Base-by-base conservation (phyloP, 2,888 invertebrate species). In the Gastracanthus pulcherrimus region DNA sequence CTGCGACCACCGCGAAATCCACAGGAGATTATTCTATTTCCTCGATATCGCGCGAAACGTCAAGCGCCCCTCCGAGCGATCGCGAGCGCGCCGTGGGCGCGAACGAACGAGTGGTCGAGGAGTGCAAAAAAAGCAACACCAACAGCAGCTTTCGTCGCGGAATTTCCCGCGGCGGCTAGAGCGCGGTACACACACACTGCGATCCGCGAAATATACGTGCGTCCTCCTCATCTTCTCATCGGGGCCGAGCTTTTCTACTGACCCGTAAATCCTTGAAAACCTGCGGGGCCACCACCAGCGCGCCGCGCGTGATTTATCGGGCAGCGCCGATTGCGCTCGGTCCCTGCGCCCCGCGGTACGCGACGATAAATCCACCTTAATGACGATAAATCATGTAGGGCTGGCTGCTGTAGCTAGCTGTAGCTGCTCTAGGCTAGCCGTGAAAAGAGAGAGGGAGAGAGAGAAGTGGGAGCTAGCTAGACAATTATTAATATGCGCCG, bases 251-350 rank as follows among this genome's bases (percentile, higher is more conserved):
- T 78, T 75, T 78, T 74, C 82, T 67, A 78, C 69, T 82, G 82
- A 82, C 70, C 82, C 78, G 78, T 82, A 82, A 81, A 82, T 82
- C 74, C 78, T 78, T 82, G 82, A 82, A 82, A 82, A 82, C 69
- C 75, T 82, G 78, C n/a, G 36, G n/a, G n/a, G n/a, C n/a, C n/a
- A n/a, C n/a, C n/a, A n/a, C n/a, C n/a, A n/a, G n/a, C n/a, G 2
- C 23, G 34, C n/a, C 16, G 36, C 16, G 64, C 51, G 60, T 82
- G 78, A 82, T 82, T 82, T 82, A 82, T 82, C 62, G 82, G 48
- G 23, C 62, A 41, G 64, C 60, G 72, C 76, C 80, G 77, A 81
- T 77, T 77, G 77, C 72, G 74, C 71, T 7, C 26, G 75, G 26
- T 38, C 41, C 11, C n/a, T 51, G 48, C 62, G 51, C 31, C n/a